Evolutionary conservation across 1,140 invertebrate genomes (phyloP).

Genomic region (Acromyrmex heyeri): DNA sequence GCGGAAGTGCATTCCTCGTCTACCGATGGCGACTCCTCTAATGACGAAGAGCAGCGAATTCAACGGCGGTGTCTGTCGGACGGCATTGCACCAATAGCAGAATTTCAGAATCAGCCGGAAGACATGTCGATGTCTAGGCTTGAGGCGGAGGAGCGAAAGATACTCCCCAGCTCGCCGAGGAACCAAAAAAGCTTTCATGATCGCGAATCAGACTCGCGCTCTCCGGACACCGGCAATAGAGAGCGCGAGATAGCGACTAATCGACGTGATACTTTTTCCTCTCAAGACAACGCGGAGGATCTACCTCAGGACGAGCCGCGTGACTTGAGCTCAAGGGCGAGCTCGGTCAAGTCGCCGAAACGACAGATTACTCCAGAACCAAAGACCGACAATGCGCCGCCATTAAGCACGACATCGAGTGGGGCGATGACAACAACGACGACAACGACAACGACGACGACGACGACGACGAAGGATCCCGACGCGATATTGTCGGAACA

Average conservation of each 20-base stretch:
- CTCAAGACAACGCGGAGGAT: slow-evolving; percentile 66
- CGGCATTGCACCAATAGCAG: slow-evolving; percentile 59
- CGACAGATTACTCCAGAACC: slow-evolving; percentile 78
- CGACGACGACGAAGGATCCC: slow-evolving; percentile 40
- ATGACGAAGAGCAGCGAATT: slow-evolving; percentile 85
- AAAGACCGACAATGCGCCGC: slow-evolving; percentile 73
- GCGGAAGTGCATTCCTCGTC: slow-evolving; percentile 88
- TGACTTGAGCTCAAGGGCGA: slow-evolving; percentile 84
- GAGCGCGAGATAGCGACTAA: slow-evolving; percentile 33
- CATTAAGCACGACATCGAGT: slow-evolving; percentile 41
- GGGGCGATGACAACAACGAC: slow-evolving; percentile 41
- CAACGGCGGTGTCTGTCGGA: slow-evolving; percentile 63
- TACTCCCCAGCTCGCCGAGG: slow-evolving; percentile 75
- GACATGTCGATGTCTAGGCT: slow-evolving; percentile 88
- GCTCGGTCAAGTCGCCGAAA: slow-evolving; percentile 78
- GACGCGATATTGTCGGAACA: slow-evolving; percentile 28
- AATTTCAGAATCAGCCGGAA: slow-evolving; percentile 88
- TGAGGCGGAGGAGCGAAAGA: slow-evolving; percentile 81
- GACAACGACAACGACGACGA: slow-evolving; percentile 42
- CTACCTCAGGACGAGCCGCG: slow-evolving; percentile 81
- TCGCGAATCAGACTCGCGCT: slow-evolving; percentile 72
- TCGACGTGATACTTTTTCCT: slow-evolving; percentile 47
- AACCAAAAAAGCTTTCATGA: slow-evolving; percentile 61
- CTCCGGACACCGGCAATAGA: slow-evolving; percentile 64
- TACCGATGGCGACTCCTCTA: slow-evolving; percentile 89